Conservation (phyloP, 2,888 invertebrate species). For the Rhynchonema sp. region DNA sequence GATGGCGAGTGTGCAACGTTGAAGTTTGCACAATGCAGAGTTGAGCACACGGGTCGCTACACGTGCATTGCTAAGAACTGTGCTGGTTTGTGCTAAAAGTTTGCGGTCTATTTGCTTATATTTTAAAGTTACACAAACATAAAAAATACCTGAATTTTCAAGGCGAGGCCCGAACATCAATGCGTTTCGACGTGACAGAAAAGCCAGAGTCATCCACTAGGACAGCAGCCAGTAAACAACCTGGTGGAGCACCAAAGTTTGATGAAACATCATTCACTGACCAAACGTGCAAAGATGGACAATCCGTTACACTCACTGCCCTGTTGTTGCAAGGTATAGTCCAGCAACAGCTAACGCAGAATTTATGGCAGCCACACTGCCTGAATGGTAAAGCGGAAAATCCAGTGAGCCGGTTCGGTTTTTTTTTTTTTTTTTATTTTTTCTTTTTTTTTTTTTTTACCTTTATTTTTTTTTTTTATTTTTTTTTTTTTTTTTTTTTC, state of each 20-base stretch:
- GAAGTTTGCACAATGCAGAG: constrained; percentile 9
- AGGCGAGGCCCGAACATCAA: not conserved
- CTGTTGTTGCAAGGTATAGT: not conserved
- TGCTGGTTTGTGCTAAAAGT: too few species aligned
- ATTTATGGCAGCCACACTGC: too few species aligned
- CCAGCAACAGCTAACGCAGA: too few species aligned
- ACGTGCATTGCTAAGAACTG: constrained; percentile 10
- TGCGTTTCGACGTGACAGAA: not conserved
- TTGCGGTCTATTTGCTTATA: too few species aligned
- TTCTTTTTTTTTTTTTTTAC: too few species aligned
- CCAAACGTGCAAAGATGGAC: not conserved
- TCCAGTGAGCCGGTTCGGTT: too few species aligned
- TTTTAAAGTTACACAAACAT: too few species aligned
- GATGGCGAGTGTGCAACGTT: constrained; percentile 26
- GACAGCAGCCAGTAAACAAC: not conserved
- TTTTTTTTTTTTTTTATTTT: too few species aligned
- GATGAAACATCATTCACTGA: not conserved
- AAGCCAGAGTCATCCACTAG: not conserved
- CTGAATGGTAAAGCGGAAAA: too few species aligned
- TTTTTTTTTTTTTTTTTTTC: too few species aligned
- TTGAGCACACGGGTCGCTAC: constrained; percentile 8
- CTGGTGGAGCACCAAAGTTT: not conserved
- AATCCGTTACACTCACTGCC: not conserved
- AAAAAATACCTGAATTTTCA: too few species aligned
- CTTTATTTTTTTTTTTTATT: too few species aligned